A percentile compares a stretch with the other conserved stretches of the same genome.
Conservation (phyloP, 2,888 invertebrate genomes). For the Nymphalis urticae region DNA sequence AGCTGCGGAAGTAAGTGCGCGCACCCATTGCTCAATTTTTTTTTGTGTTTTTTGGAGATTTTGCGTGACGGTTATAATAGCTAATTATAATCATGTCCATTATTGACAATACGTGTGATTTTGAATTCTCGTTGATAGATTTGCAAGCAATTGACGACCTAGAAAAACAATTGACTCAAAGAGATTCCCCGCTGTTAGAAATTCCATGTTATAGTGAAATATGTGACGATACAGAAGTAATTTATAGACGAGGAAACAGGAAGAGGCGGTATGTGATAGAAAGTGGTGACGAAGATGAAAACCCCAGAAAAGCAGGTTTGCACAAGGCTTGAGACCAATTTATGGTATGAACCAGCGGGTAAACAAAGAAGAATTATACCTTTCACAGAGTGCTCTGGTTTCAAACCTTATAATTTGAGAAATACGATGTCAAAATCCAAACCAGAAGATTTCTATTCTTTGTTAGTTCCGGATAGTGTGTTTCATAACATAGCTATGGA, state of each 20-base stretch:
- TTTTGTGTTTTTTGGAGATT: too few species aligned
- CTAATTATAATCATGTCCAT: too few species aligned
- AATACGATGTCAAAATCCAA: slow-evolving; percentile 35
- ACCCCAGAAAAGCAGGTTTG: slow-evolving; percentile 21
- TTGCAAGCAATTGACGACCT: too few species aligned
- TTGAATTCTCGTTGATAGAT: too few species aligned
- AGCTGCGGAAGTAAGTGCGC: too few species aligned
- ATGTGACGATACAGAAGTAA: too few species aligned
- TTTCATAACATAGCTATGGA: slow-evolving; percentile 38
- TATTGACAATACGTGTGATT: too few species aligned
- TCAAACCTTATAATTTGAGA: slow-evolving; percentile 39
- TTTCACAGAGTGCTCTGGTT: slow-evolving; percentile 41
- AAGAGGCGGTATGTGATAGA: slow-evolving; percentile 25
- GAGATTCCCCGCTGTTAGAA: too few species aligned
- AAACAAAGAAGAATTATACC: slow-evolving; percentile 42
- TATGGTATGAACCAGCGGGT: slow-evolving; percentile 41
- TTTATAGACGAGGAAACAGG: slow-evolving; percentile 20
- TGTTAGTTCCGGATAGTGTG: slow-evolving; percentile 38
- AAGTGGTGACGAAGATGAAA: slow-evolving; percentile 26
- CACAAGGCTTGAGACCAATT: slow-evolving; percentile 29
- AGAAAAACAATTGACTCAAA: too few species aligned
- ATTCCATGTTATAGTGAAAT: too few species aligned
- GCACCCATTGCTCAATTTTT: too few species aligned
- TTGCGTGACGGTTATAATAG: too few species aligned
- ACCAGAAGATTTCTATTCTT: slow-evolving; percentile 40